Conservation (phyloP, 2,888 invertebrate species). For the Torymus tubicola region DNA sequence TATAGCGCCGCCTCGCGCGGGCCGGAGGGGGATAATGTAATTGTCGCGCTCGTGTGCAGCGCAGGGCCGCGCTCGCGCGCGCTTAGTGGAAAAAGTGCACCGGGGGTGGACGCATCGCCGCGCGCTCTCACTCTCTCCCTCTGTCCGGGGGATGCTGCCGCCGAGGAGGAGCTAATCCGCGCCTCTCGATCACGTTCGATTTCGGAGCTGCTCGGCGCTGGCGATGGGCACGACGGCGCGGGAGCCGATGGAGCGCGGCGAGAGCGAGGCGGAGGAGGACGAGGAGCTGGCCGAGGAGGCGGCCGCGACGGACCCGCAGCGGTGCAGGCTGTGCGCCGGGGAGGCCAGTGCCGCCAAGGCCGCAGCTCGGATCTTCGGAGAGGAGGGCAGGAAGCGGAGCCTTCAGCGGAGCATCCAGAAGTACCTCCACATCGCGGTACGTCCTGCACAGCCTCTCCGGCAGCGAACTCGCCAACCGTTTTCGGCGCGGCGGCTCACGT, state of each 20-base stretch:
- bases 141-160: too few relatives aligned
- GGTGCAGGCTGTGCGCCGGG: slow-evolving; percentile 82
- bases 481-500: slow-evolving; percentile 12
- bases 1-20: background rate
- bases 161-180: too few relatives aligned
- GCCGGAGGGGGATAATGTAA: slow-evolving; percentile 31
- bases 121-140: too few relatives aligned
- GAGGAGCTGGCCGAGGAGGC: slow-evolving; percentile 24
- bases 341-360: slow-evolving; percentile 78
- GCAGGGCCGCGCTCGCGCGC: background rate
- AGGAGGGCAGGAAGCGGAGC: slow-evolving; percentile 82
- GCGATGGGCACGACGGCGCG: slow-evolving; percentile 63
- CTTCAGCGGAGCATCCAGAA: slow-evolving; percentile 83
- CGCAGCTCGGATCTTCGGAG: slow-evolving; percentile 73
- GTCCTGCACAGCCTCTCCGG: slow-evolving; percentile 56
- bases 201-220: too few relatives aligned
- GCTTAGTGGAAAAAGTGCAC: too few relatives aligned
- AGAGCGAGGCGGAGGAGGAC: slow-evolving; percentile 58
- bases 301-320: slow-evolving; percentile 60
- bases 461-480: background rate
- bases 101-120: too few relatives aligned
- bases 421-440: slow-evolving; percentile 83
- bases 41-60: slow-evolving; percentile 19
- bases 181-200: too few relatives aligned
- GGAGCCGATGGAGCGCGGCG: slow-evolving; percentile 51